Conservation (phyloP, 2,797 vertebrate species). For the Falco novaeseelandiae region DNA sequence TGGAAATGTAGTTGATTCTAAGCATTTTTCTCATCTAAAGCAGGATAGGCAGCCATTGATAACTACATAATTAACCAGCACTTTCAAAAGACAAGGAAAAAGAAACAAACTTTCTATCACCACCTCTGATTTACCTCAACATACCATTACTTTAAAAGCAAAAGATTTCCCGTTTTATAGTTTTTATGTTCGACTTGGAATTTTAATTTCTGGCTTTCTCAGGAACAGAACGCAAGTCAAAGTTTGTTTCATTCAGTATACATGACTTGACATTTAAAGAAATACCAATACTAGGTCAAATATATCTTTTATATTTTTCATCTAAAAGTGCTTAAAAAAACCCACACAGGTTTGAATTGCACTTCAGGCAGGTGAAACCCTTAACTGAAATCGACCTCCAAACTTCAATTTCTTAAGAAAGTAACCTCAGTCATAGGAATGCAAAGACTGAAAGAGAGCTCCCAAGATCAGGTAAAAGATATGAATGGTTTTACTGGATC, state of each 20-base stretch:
- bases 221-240: not conserved
- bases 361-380: not conserved
- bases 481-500: not conserved
- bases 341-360: not conserved
- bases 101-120: not conserved
- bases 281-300: not conserved
- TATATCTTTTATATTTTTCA: not conserved
- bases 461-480: not conserved
- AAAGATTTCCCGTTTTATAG: not conserved
- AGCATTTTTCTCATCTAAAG: not conserved
- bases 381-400: not conserved
- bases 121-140: not conserved
- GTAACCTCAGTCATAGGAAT: not conserved
- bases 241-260: not conserved
- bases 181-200: not conserved
- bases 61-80: not conserved
- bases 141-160: not conserved
- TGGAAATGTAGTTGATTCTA: not conserved
- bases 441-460: not conserved
- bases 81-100: not conserved
- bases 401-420: not conserved
- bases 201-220: not conserved
- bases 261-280: not conserved
- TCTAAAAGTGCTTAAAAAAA: not conserved
- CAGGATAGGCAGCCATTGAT: not conserved